These are phyloP conservation scores for Andrena fulva DNA, from an alignment of 2,888 invertebrate genomes.

Conservation along the genomic window DNA sequence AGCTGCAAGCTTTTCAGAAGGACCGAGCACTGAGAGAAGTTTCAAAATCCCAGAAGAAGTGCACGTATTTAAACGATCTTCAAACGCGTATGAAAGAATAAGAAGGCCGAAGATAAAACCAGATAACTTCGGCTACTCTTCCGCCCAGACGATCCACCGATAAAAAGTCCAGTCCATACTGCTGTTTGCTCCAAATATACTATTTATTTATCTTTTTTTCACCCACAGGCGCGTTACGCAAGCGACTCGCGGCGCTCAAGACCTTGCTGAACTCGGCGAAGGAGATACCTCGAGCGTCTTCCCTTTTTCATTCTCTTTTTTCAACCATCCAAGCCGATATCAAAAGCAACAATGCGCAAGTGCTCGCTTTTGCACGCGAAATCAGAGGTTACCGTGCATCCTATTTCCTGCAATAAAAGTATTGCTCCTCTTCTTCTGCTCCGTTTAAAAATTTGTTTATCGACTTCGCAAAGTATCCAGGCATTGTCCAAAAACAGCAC, in stretches of 20 bases:
- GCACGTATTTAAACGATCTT: neutral
- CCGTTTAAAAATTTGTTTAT: no score
- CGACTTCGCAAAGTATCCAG: slow-evolving; percentile 14
- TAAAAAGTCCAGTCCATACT: slow-evolving; percentile 5
- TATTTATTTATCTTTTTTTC: slow-evolving; percentile 57
- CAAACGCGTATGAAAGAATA: neutral
- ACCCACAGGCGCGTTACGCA: slow-evolving; percentile 26
- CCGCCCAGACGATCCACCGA: slow-evolving; percentile 30
- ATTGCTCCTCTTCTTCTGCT: neutral
- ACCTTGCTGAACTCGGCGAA: slow-evolving; percentile 18
- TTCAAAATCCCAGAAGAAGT: neutral
- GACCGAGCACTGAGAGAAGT: neutral
- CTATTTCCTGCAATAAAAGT: slow-evolving; percentile 52
- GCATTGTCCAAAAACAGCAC: neutral
- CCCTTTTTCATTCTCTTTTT: neutral
- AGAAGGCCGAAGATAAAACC: neutral
- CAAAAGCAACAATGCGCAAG: slow-evolving; percentile 23
- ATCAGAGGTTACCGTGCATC: no score
- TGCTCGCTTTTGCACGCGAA: no score
- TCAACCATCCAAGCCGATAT: neutral
- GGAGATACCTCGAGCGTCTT: slow-evolving; percentile 1
- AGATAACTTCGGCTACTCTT: neutral
- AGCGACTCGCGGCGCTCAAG: slow-evolving; percentile 15
- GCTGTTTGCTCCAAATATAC: slow-evolving; percentile 34
- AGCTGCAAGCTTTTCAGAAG: no score